Evolutionary conservation across 2,888 invertebrate species (phyloP).

Genomic region (Melieria omissa): DNA sequence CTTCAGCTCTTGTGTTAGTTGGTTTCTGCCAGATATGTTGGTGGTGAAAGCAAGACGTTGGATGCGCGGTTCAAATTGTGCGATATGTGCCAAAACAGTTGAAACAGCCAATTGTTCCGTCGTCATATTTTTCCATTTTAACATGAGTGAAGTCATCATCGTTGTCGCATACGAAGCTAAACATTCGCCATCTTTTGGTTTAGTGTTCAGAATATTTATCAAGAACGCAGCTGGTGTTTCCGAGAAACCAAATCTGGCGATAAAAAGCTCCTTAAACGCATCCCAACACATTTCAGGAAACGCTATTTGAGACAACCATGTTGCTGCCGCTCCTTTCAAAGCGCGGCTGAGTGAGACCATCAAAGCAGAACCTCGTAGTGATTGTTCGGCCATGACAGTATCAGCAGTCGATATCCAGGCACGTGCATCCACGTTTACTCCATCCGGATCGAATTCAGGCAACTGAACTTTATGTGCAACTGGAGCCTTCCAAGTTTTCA

Average conservation of each 20-base stretch:
- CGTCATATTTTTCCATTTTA: slow-evolving; percentile 14
- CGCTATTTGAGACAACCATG: slow-evolving; percentile 28
- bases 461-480: neutral
- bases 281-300: slow-evolving; percentile 26
- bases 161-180: slow-evolving; percentile 21
- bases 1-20: no score
- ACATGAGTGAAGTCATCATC: slow-evolving; percentile 17
- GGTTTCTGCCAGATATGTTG: no score
- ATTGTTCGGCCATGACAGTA: slow-evolving; percentile 13
- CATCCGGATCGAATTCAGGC: slow-evolving; percentile 19
- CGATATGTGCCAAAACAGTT: no score
- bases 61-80: no score
- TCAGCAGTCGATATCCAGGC: slow-evolving; percentile 21
- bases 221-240: slow-evolving; percentile 3
- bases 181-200: slow-evolving; percentile 26
- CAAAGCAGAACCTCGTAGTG: neutral
- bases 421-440: slow-evolving; percentile 11
- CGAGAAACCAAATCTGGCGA: slow-evolving; percentile 17
- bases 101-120: no score
- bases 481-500: slow-evolving; percentile 1
- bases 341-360: slow-evolving; percentile 25
- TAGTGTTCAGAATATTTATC: slow-evolving; percentile 11
- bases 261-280: slow-evolving; percentile 26
- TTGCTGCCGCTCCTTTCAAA: slow-evolving; percentile 23
- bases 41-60: no score